Conservation (phyloP, 2,888 invertebrate species). For the Sycophila texana region DNA sequence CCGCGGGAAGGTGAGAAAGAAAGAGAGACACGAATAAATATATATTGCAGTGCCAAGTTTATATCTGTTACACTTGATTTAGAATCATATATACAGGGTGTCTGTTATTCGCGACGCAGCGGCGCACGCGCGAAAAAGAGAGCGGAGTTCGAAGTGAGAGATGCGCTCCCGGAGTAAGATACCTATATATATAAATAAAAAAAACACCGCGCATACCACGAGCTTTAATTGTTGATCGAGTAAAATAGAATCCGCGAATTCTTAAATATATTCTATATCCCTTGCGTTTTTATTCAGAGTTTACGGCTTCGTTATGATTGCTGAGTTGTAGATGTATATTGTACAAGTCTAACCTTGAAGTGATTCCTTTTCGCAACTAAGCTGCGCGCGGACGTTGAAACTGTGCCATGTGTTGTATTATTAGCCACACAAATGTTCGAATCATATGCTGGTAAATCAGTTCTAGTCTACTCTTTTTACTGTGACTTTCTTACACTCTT, state of each 20-base stretch:
- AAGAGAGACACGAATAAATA: neutral
- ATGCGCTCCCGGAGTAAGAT: neutral
- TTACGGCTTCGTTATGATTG: slow-evolving; percentile 28
- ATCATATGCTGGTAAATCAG: slow-evolving; percentile 51
- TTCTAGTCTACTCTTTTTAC: slow-evolving; percentile 54
- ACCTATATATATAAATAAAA: neutral
- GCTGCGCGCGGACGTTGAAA: slow-evolving; percentile 50
- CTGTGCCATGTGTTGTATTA: slow-evolving; percentile 58
- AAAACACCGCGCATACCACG: slow-evolving; percentile 11
- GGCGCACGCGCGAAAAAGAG: slow-evolving; percentile 12
- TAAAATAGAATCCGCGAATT: too few relatives aligned
- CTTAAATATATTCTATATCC: too few relatives aligned
- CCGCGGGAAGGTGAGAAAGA: neutral
- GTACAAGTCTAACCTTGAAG: slow-evolving; percentile 49
- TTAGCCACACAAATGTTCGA: slow-evolving; percentile 51
- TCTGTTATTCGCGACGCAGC: slow-evolving; percentile 31
- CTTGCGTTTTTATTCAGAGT: neutral
- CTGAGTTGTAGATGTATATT: slow-evolving; percentile 31
- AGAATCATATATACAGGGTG: slow-evolving; percentile 40
- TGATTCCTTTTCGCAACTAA: slow-evolving; percentile 54
- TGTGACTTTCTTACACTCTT: slow-evolving; percentile 54
- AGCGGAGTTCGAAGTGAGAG: neutral
- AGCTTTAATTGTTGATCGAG: slow-evolving; percentile 32
- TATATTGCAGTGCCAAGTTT: slow-evolving; percentile 50
- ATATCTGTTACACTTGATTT: slow-evolving; percentile 44